Evolutionary conservation across 2,113 vertebrate genomes (phyloP).

Genomic region (Etia nguti): DNA sequence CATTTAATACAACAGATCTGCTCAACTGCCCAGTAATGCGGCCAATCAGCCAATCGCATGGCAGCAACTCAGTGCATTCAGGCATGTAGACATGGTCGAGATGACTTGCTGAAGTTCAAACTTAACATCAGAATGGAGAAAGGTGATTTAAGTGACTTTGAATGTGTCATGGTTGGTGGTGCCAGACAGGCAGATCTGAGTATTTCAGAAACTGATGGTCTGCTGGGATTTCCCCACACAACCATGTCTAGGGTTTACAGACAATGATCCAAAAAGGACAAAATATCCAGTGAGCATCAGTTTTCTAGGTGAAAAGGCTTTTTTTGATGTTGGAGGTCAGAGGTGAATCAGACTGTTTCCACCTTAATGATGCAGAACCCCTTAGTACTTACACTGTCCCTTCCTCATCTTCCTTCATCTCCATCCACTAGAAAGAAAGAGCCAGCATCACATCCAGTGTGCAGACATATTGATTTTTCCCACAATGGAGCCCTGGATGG

Average conservation of each 20-base stretch:
- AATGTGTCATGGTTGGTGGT: not conserved
- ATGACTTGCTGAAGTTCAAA: not conserved
- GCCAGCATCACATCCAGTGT: not conserved
- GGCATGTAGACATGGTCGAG: not conserved
- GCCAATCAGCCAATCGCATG: not conserved
- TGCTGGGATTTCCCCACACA: not conserved
- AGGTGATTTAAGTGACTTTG: not conserved
- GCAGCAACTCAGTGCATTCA: not conserved
- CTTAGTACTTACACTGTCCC: not conserved
- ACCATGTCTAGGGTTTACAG: not conserved
- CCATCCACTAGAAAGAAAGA: not conserved
- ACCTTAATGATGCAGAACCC: too few relatives aligned
- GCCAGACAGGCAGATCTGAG: not conserved
- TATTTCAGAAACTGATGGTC: not conserved
- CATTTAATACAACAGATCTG: not conserved
- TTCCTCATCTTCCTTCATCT: not conserved
- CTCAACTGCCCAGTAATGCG: not conserved
- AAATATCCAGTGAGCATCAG: not conserved
- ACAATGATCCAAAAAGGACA: not conserved
- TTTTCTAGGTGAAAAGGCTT: not conserved
- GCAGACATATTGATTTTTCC: slow-evolving; percentile 11
- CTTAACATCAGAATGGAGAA: not conserved
- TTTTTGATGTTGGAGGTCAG: not conserved
- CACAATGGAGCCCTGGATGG: not conserved
- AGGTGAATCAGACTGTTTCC: not conserved